Base-by-base conservation (phyloP, 2,113 vertebrate species). In the Gasterosteus nipponicus region DNA sequence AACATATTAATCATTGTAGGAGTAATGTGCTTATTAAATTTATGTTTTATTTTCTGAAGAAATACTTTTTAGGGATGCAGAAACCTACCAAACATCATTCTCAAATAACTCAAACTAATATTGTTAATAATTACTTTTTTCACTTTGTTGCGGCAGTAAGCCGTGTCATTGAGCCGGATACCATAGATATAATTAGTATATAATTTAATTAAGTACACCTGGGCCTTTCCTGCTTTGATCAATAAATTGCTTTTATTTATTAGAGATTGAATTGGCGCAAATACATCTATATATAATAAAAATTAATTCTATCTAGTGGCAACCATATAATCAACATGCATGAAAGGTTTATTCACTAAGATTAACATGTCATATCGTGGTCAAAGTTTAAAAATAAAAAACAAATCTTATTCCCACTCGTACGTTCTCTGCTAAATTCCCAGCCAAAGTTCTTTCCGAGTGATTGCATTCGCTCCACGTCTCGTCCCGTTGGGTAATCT, bases 401-500 rank as follows among this genome's bases (percentile, higher is more conserved):
- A 38, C 3, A 3, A 38, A 38, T 38, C 35, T 38, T 7, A 5
- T 38, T 38, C 6, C 35, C 35, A 38, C 42, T 71, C 26, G 33
- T 0, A n/a, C 7, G 42, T 69, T 80, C 73, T 72, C 41, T 47
- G 41, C 15, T 29, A 39, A 42, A 66, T 57, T 74, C 78, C 44
- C 60, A 56, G 33, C n/a, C 38, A 29, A 80, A 82, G 35, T 77
- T 88, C 71, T 64, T 80, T 62, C 19, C 9, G 3, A 64, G 39
- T 82, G 76, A 77, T 83, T 78, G 47, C 72, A 2, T 78, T 82
- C 62, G 54, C 69, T 80, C 38, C 0, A 75, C 31, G 39, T 72
- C 61, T 77, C 58, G 7, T 88, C 77, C 81, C 74, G 46, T 80
- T 3, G 73, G 59, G 68, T 71, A 85, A 89, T 88, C 80, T 29